Evolutionary conservation across 2,113 vertebrate genomes (phyloP).

Genomic region (Loxodonta africana): DNA sequence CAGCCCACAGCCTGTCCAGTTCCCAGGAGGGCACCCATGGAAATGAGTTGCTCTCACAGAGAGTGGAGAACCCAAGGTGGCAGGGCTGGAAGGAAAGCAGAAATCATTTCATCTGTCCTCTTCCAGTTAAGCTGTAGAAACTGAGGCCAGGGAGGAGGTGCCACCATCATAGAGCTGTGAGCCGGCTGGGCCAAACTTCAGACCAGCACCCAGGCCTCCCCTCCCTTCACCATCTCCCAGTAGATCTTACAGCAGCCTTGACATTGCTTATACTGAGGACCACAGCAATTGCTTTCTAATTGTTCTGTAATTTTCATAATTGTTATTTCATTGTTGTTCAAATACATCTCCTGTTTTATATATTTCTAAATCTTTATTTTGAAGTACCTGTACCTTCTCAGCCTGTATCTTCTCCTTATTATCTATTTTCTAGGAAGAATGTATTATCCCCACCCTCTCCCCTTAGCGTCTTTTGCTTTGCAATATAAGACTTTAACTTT

Average conservation of each 20-base stretch:
- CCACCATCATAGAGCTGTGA: accelerated
- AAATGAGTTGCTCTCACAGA: background rate
- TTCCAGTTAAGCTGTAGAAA: background rate
- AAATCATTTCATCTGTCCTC: too few species aligned
- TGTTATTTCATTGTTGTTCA: background rate
- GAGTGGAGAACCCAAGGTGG: background rate
- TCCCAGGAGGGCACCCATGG: accelerated
- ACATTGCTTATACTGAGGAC: accelerated
- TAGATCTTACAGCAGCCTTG: too few species aligned
- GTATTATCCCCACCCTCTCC: too few species aligned
- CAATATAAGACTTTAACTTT: background rate
- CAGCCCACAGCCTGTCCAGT: accelerated
- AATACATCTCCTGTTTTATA: background rate
- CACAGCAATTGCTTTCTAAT: accelerated
- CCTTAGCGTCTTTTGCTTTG: background rate
- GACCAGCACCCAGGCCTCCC: background rate
- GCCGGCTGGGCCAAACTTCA: background rate
- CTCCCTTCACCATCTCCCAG: background rate
- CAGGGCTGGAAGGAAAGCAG: background rate
- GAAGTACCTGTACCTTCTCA: background rate
- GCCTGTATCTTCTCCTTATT: background rate
- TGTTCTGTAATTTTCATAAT: background rate
- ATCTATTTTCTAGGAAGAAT: background rate
- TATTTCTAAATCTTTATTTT: background rate
- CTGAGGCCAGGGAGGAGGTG: background rate